Percentiles rank a stretch among this genome's conserved stretches.
phyloP scores from a whole-genome alignment of 1,140 invertebrate species.

The Trypoxylus dichotomus region DNA sequence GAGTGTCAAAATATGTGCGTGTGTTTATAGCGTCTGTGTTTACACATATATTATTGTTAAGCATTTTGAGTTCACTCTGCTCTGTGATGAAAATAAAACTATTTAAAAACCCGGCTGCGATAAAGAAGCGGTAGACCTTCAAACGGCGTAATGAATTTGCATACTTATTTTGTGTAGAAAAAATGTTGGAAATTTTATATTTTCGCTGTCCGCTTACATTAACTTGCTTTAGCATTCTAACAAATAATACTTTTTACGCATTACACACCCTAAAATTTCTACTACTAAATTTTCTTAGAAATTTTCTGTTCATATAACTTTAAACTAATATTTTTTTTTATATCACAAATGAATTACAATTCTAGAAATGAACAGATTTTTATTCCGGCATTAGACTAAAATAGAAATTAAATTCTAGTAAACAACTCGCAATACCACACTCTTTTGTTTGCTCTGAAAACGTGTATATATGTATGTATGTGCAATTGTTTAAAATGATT shows the following conservation, averaged over 20 bases:
- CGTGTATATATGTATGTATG: too few relatives aligned
- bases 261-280: too few relatives aligned
- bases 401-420: too few relatives aligned
- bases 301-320: too few relatives aligned
- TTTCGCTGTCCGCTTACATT: neutral
- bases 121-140: constrained; percentile 24
- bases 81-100: neutral
- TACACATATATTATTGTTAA: neutral
- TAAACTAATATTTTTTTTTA: too few relatives aligned
- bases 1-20: constrained; percentile 11
- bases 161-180: neutral
- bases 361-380: too few relatives aligned
- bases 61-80: constrained; percentile 1
- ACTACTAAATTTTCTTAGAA: neutral
- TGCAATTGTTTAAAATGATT: too few relatives aligned
- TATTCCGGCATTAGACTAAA: too few relatives aligned
- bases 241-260: neutral
- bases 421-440: too few relatives aligned
- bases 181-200: constrained; percentile 8
- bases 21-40: neutral
- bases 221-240: neutral
- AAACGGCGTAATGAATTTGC: constrained; percentile 2
- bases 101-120: constrained; percentile 9
- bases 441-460: too few relatives aligned
- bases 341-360: too few relatives aligned